Evolutionary conservation across 2,888 invertebrate genomes (phyloP).

Genomic region (Rhagophthalmus giganteus): DNA sequence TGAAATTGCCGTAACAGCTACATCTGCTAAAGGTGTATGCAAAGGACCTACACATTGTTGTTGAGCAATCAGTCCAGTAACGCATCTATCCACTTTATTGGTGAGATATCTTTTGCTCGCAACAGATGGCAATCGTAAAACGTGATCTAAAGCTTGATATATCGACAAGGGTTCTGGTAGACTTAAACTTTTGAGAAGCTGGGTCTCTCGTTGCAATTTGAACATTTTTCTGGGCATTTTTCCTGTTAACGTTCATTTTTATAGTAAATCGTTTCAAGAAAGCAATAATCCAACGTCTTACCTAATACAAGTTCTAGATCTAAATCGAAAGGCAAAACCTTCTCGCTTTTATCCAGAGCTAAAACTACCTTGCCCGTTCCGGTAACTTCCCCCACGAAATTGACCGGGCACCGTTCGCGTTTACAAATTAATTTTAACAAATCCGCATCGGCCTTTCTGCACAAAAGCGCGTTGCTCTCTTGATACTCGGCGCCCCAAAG

Average conservation of each 20-base stretch:
- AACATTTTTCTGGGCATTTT: constrained; percentile 79
- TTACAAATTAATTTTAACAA: constrained; percentile 72
- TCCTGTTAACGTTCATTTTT: constrained; percentile 58
- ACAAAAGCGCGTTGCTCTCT: constrained; percentile 90
- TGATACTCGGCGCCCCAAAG: constrained; percentile 99
- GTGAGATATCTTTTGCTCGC: constrained; percentile 94
- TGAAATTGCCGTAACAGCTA: constrained; percentile 86
- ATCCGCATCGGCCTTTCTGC: constrained; percentile 66
- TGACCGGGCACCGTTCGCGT: constrained; percentile 90
- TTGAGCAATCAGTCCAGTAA: constrained; percentile 92
- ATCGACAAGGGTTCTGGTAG: constrained; percentile 64
- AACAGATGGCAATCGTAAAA: constrained; percentile 86
- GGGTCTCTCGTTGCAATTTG: constrained; percentile 50
- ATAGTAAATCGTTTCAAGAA: background rate
- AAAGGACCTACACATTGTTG: constrained; percentile 98
- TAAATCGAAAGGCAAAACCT: constrained; percentile 79
- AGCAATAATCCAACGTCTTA: constrained; percentile 32
- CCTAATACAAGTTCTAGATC: constrained; percentile 88
- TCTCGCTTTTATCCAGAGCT: constrained; percentile 68
- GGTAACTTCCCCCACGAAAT: constrained; percentile 90
- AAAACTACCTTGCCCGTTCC: constrained; percentile 72
- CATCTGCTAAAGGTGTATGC: constrained; percentile 94
- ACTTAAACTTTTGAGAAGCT: constrained; percentile 42
- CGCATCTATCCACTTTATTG: constrained; percentile 94
- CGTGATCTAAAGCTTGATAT: constrained; percentile 71